A percentile compares a stretch with the other conserved stretches of the same genome.
phyloP scores from a whole-genome alignment of 2,888 invertebrate species.

The Polydrusus cervinus region DNA sequence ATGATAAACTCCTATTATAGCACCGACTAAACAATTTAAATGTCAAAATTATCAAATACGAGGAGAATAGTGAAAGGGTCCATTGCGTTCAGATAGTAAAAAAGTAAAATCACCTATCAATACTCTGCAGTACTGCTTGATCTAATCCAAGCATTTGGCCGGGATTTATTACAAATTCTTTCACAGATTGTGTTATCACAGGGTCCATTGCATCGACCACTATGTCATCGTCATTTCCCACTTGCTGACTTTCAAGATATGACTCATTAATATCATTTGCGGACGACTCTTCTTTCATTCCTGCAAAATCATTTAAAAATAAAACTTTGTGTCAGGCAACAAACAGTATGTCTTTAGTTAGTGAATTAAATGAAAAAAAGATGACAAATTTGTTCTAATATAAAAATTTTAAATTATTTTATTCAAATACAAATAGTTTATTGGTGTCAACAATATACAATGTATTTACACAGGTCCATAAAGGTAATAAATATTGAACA shows the following conservation, averaged over 20 bases:
- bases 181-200: slow-evolving; percentile 67
- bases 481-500: too few species aligned
- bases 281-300: slow-evolving; percentile 77
- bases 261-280: slow-evolving; percentile 71
- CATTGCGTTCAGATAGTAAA: neutral
- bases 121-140: slow-evolving; percentile 92
- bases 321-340: neutral
- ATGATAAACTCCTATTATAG: too few species aligned
- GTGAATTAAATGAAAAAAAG: too few species aligned
- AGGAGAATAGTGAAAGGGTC: too few species aligned
- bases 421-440: too few species aligned
- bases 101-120: slow-evolving; percentile 74
- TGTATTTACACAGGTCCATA: too few species aligned
- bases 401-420: too few species aligned
- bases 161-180: slow-evolving; percentile 81
- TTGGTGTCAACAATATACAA: too few species aligned
- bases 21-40: too few species aligned
- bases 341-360: neutral
- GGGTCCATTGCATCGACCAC: slow-evolving; percentile 80
- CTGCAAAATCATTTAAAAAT: slow-evolving; percentile 57
- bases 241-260: slow-evolving; percentile 73
- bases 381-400: too few species aligned
- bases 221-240: slow-evolving; percentile 80
- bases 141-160: slow-evolving; percentile 91
- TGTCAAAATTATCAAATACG: too few species aligned